Percentiles rank a stretch among this genome's conserved stretches.
Conservation (phyloP, 2,113 vertebrate species). For the Gymnarchus niloticus region DNA sequence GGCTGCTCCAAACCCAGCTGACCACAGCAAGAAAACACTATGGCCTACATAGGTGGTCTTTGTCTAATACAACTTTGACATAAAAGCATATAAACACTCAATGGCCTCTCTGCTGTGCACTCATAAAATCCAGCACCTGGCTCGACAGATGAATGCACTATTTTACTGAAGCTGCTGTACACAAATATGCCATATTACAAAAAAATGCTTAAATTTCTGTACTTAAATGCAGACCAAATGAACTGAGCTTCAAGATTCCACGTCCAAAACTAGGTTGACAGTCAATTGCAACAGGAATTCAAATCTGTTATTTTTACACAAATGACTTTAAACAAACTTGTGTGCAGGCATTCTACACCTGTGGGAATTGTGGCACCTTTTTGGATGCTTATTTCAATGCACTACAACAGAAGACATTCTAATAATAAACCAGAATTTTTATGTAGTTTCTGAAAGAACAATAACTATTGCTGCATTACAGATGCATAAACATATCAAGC, state of each 20-base stretch:
- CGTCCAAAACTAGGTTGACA: constrained; percentile 19
- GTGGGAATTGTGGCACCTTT: constrained; percentile 55
- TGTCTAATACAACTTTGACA: background rate
- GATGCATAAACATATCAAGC: constrained; percentile 60
- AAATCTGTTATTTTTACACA: constrained; percentile 33
- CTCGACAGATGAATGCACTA: background rate
- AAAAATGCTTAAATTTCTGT: background rate
- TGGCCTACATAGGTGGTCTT: background rate
- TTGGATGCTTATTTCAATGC: constrained; percentile 53
- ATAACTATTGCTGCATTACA: constrained; percentile 60
- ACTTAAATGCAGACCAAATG: constrained; percentile 10
- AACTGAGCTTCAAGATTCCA: constrained; percentile 9
- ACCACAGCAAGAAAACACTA: background rate
- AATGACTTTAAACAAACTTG: constrained; percentile 48
- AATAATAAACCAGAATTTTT: constrained; percentile 58
- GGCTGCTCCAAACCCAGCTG: background rate
- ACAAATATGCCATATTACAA: background rate
- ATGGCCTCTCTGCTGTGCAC: background rate
- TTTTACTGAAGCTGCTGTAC: background rate
- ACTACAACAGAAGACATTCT: constrained; percentile 52
- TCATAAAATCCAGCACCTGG: background rate
- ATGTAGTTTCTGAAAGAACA: constrained; percentile 57
- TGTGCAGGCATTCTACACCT: constrained; percentile 56
- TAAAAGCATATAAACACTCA: background rate
- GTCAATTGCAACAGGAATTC: constrained; percentile 30